Base-by-base conservation (phyloP, 2,888 invertebrate species). In the Drosophila demipolita region DNA sequence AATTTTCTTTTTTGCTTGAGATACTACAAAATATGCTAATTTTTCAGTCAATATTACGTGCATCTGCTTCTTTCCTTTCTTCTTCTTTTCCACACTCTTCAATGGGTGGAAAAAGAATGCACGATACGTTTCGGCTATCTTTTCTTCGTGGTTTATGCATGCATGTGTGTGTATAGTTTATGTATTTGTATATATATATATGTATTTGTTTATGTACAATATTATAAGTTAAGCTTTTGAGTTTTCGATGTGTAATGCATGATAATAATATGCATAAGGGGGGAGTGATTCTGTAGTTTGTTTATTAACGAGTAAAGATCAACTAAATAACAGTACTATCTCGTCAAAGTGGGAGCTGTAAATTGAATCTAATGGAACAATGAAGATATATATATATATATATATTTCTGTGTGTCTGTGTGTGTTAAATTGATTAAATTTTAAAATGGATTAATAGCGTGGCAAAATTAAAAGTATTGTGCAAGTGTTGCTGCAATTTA, bases 271-370 rank as follows among this genome's bases (percentile, higher is more conserved):
- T 45, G 20, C 23, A 45, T 45, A 45, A 38, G 32, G 40, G 52
- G 60, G 52, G 49, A 26, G 32, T 42, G 57, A 26, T 42, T 32
- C 35, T 53, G 53, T 49, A 54, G 40, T 55, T 49, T 40, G 35
- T 52, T 50, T 50, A 54, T 50, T 66, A 82, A 79, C 71, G 73
- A 71, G 65, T 74, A 61, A 75, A 69, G 78, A 66, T 77, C 75
- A 85, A 85, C 90, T 88, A 86, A 90, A 85, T 85, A 85, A 90
- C 90, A 90, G 83, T 85, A 63, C 66, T 82, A 78, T 80, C 35
- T 55, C 45, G 26, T 64, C 77, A 48, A 40, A 50, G 17, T 55
- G 62, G 49, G 68, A 40, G 40, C 48, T 66, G 48, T 60, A 55
- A 75, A 75, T 75, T 75, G 75, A 38, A 59, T 81, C 77, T 78